A percentile compares a stretch with the other conserved stretches of the same genome.
Conservation (phyloP, 2,113 vertebrate species). For the Varanus komodoensis region DNA sequence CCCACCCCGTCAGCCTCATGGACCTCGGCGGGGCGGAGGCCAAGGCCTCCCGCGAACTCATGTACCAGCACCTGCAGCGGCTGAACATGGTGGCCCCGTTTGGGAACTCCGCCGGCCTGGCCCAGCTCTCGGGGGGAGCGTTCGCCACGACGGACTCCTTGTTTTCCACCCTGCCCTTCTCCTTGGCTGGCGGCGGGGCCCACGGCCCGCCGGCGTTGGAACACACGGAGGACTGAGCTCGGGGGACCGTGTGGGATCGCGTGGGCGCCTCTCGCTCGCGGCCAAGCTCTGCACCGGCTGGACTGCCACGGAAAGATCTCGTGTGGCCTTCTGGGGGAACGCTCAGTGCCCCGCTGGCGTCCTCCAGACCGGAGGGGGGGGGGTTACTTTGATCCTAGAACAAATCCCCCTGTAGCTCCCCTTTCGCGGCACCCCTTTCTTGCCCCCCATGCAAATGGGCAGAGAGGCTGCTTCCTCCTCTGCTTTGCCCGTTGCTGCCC, state of each 20-base stretch:
- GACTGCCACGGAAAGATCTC: slow-evolving; percentile 42
- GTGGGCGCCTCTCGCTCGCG: slow-evolving; percentile 68
- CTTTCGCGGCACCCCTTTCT: not conserved
- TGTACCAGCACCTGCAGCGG: slow-evolving; percentile 90
- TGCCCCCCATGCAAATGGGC: not conserved
- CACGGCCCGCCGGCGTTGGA: slow-evolving; percentile 66
- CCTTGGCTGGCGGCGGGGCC: slow-evolving; percentile 28
- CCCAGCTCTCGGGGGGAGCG: slow-evolving; percentile 27
- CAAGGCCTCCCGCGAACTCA: slow-evolving; percentile 69
- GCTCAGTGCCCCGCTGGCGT: not conserved
- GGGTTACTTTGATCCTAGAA: not conserved
- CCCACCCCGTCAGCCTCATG: slow-evolving; percentile 66
- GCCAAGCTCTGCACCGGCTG: slow-evolving; percentile 79
- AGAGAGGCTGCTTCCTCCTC: not conserved
- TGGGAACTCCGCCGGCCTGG: slow-evolving; percentile 67
- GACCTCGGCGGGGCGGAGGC: slow-evolving; percentile 74
- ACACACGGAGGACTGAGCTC: slow-evolving; percentile 77
- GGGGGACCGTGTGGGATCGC: slow-evolving; percentile 35
- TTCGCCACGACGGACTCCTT: slow-evolving; percentile 53
- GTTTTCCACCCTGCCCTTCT: slow-evolving; percentile 67
- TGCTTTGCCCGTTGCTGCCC: not conserved
- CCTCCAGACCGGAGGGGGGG: not conserved
- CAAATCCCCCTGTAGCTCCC: not conserved
- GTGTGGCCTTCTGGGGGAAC: not conserved
- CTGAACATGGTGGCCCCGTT: slow-evolving; percentile 83